Evolutionary conservation across 2,888 invertebrate species (phyloP), one percentile per base, ranked within the genome.

Genomic region (Trichogramma dendrolimi): DNA sequence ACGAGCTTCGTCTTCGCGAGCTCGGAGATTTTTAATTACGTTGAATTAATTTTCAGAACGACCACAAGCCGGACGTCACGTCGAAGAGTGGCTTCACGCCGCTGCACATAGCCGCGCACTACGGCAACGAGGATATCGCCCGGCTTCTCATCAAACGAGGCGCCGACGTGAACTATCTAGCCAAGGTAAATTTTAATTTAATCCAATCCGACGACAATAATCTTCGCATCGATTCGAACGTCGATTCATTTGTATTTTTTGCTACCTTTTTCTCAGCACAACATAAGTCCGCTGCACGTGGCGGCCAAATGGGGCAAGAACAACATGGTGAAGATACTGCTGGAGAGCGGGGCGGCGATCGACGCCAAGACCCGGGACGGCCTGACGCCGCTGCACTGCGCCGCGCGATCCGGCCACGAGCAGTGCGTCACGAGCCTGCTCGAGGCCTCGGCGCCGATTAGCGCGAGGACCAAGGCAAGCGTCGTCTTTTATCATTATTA

Each of bases 1-100:
- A 10, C 46, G n/a, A 46, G 8, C 2, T n/a, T 14, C 14, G 2
- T 14, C 14, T 14, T 2, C 14, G 14, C 40, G 38, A 51, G 4
- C 7, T 10, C 39, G 4, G 38, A 51, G 39, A 51, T 51, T 51
- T 40, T 51, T 8, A n/a, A 59, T 14, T 59, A n/a, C 43, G 8
- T 48, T 27, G 44, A 14, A 49, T 60, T 55, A 55, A 59, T 67
- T 71, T 72, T 49, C 81, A 90, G 85, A 96, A 94, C 80, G 96
- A 96, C 77, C 94, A 94, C 81, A 96, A 96, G 80, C 95, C 97
- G 0, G 97, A 98, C 80, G 93, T 95, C 4, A 94, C 95, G 62
- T 96, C 96, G 3, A 97, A 96, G 81, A 95, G 94, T 66, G 97
- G 97, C 40, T 99, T 99, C 81, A 99, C 99, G 0, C 97, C 99